phyloP scores from a whole-genome alignment of 1,140 invertebrate species.

The Rhynchophorus ferrugineus region DNA sequence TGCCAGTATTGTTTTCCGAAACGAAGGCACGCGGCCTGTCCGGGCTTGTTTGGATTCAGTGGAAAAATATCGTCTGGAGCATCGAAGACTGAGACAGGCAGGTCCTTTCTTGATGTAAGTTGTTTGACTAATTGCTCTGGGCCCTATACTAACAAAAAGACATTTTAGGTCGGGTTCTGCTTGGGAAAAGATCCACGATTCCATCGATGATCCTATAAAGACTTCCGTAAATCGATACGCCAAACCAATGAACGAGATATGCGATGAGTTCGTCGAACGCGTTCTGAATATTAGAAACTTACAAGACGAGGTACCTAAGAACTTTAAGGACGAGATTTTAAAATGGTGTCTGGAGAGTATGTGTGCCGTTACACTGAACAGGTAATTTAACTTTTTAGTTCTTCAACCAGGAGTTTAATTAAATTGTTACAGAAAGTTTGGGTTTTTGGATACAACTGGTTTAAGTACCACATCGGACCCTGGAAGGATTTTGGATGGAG shows the following conservation, averaged over 20 bases:
- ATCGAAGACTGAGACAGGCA: conserved; percentile 46
- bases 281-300: conserved; percentile 47
- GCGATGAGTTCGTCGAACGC: conserved; percentile 42
- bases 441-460: conserved; percentile 44
- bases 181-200: conserved; percentile 47
- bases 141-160: too few species aligned
- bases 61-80: conserved; percentile 50
- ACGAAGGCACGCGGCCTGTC: conserved; percentile 50
- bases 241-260: conserved; percentile 39
- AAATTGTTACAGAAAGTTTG: conserved; percentile 21
- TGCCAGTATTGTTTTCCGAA: conserved; percentile 50
- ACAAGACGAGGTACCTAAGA: conserved; percentile 52
- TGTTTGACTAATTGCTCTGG: too few species aligned
- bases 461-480: conserved; percentile 45
- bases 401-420: too few species aligned
- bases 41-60: conserved; percentile 53
- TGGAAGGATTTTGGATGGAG: conserved; percentile 50
- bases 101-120: conserved; percentile 52
- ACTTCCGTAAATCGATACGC: conserved; percentile 39
- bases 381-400: too few species aligned
- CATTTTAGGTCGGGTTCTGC: conserved; percentile 46
- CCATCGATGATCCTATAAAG: conserved; percentile 44
- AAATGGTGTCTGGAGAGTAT: conserved; percentile 63
- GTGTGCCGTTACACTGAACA: conserved; percentile 39
- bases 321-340: conserved; percentile 52